Conservation (phyloP, 2,113 vertebrate genomes). For the Hipposideros armiger region DNA sequence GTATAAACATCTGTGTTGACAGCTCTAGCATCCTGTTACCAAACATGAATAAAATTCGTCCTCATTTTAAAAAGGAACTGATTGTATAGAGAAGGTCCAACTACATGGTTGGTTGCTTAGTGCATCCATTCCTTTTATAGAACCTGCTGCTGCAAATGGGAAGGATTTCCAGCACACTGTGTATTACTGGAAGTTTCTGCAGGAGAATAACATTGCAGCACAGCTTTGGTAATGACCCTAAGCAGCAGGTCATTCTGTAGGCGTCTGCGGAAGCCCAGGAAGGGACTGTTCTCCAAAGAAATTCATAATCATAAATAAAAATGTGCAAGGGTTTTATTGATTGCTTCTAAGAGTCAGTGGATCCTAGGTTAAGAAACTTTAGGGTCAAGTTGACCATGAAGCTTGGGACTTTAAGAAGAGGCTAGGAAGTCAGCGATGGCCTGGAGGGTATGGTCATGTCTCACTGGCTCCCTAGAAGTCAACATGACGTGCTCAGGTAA, state of each 20-base stretch:
- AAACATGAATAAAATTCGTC: slow-evolving; percentile 65
- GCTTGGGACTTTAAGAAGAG: slow-evolving; percentile 2
- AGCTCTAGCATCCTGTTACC: slow-evolving; percentile 64
- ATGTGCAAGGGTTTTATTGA: not conserved
- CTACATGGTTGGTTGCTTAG: not conserved
- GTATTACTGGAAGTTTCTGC: not conserved
- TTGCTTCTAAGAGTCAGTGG: not conserved
- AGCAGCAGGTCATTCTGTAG: not conserved
- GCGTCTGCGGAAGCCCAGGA: slow-evolving; percentile 31
- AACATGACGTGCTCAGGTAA: not conserved
- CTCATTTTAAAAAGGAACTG: slow-evolving; percentile 55
- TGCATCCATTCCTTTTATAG: not conserved
- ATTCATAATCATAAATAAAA: not conserved
- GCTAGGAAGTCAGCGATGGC: not conserved
- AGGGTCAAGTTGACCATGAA: not conserved
- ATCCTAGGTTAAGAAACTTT: not conserved
- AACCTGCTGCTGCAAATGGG: not conserved
- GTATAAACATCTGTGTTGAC: slow-evolving; percentile 69
- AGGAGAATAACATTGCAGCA: not conserved
- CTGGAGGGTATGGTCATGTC: not conserved
- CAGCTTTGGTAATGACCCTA: not conserved
- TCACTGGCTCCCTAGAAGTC: not conserved
- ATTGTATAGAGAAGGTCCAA: slow-evolving; percentile 52
- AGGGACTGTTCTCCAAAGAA: slow-evolving; percentile 17
- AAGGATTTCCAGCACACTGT: not conserved